Conservation (phyloP, 2,113 vertebrate species). For the Tachuris rubrigastra region DNA sequence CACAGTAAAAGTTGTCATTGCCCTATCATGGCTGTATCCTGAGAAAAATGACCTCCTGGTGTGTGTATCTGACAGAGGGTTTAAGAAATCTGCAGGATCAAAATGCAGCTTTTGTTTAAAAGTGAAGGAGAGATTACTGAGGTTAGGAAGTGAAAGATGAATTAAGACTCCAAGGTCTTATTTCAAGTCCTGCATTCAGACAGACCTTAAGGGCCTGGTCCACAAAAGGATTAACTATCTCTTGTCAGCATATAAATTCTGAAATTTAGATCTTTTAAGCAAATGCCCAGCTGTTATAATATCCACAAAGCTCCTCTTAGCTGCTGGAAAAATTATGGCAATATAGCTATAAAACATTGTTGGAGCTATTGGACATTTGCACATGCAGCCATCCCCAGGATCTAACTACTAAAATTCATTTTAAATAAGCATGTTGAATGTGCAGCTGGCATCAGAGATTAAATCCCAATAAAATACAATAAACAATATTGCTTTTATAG, state of each 20-base stretch:
- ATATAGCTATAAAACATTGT: neutral
- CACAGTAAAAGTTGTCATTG: neutral
- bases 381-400: neutral
- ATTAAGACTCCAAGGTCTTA: neutral
- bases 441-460: neutral
- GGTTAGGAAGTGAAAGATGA: conserved; percentile 1
- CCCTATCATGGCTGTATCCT: neutral
- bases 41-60: neutral
- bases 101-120: conserved; percentile 18
- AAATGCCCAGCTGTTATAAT: neutral
- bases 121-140: neutral
- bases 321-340: neutral
- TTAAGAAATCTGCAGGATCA: neutral
- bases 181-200: neutral
- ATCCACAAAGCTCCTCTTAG: neutral
- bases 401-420: neutral
- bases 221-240: conserved; percentile 3
- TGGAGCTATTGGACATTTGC: neutral
- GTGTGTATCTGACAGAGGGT: neutral
- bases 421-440: neutral
- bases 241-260: neutral
- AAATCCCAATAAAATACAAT: neutral
- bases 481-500: neutral
- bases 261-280: neutral
- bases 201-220: neutral